Base-by-base conservation (phyloP, 1,140 invertebrate species). In the Bemisia tabaci region DNA sequence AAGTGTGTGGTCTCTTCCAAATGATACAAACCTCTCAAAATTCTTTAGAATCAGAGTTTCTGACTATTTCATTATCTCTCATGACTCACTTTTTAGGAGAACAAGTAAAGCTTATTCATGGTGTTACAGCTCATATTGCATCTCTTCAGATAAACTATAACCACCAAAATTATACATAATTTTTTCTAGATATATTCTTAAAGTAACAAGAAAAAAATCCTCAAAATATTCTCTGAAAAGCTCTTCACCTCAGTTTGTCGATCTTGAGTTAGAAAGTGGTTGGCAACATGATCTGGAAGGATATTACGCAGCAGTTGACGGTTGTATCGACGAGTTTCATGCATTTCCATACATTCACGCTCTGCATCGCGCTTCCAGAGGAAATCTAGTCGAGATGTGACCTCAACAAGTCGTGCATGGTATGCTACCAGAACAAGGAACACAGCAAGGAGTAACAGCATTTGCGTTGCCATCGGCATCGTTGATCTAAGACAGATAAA, bases 301-400 rank as follows among this genome's bases (percentile, higher is more conserved):
- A 98, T 97, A 74, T 98, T 98, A 73, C 93, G 90, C 59, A 93
- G 76, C 0, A 94, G 79, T 72, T 93, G 89, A 69, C 87, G 84
- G 73, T 95, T 95, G 70, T 92, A 92, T 68, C 89, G 84, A 60
- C 89, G 81, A 2, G 90, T 90, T 71, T 93, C 91, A 68, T 88
- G 85, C 90, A 97, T 96, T 73, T 95, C 93, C n/a, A 83, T 83
- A 23, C 95, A 81, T 75, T 97, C 94, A 61, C 87, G 84, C 76
- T 94, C 88, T 0, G 92, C 92, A 74, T 94, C 92, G 72, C 91
- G 86, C 76, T 96, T 96, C 95, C 95, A 97, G 5, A 97, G 80
- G 76, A 97, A 97, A 77, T 97, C 94, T 59, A 98, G 80, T 48
- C 95, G 78, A 1, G 90, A 90, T 1, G 91, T 93, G 0, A 93